Base-by-base conservation (phyloP, 2,113 vertebrate species). In the Notothenia rossii region DNA sequence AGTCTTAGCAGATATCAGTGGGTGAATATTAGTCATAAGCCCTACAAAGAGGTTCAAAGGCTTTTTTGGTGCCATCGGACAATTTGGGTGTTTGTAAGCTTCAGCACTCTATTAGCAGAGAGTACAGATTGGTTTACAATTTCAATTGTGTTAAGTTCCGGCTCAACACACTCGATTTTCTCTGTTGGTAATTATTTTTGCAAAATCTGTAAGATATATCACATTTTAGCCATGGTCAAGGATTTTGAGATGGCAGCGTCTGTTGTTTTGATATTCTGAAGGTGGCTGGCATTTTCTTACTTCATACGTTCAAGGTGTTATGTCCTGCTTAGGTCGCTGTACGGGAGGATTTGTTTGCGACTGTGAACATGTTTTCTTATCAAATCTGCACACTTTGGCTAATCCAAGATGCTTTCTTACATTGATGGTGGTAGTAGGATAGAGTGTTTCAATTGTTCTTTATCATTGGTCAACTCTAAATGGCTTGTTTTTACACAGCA, bases 21-120 rank as follows among this genome's bases (percentile, higher is more conserved):
- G 63, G 61, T 71, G 73, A 88, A 88, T 74, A 83, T 66, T 48
- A 55, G 75, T 73, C 61, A 83, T 81, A 70, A 87, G 72, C 69
- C 59, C n/a, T 74, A 68, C 7, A 10, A 25, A 56, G 51, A 67
- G 49, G 79, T 68, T 79, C 49, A 71, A 75, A 81, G 74, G 13
- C 67, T 29, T 51, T 20, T 56, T 64, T 65, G 64, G 69, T 83
- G 79, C 55, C 50, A 25, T 62, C 78, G 73, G 69, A 82, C 62
- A 51, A 72, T 66, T 63, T 74, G 51, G 54, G 25, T 71, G 29
- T 53, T 15, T 60, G 58, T 18, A 50, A 59, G 46, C 11, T 45
- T 75, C 14, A 49, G 36, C 53, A 36, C 48, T 20, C 56, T 10
- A 63, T 75, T 79, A 66, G 61, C 46, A 69, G 29, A 49, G 51